These are phyloP conservation scores for Pangasianodon gigas DNA, from an alignment of 2,113 vertebrate species.

Conservation along the genomic window DNA sequence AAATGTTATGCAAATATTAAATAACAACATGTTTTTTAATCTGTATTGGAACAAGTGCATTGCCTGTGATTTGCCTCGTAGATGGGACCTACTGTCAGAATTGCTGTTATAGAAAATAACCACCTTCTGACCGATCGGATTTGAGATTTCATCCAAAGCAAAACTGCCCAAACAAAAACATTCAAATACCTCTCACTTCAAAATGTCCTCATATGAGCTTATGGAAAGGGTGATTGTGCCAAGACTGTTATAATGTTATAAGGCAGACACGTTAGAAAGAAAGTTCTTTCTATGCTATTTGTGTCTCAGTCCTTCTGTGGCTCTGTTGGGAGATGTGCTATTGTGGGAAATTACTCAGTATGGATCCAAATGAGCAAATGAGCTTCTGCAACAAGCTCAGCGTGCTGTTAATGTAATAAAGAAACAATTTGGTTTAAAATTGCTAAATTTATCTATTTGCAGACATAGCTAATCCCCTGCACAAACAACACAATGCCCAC, in stretches of 20 bases:
- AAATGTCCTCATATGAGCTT: not conserved
- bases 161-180: not conserved
- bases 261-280: not conserved
- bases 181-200: not conserved
- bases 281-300: not conserved
- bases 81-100: not conserved
- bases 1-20: not conserved
- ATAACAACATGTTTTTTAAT: not conserved
- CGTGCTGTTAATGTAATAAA: conserved; percentile 25
- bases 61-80: not conserved
- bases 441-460: conserved; percentile 15
- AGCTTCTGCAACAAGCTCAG: conserved; percentile 5
- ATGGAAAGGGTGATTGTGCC: not conserved
- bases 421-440: conserved; percentile 26
- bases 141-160: not conserved
- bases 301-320: not conserved
- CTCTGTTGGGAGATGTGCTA: conserved; percentile 21
- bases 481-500: conserved; percentile 2
- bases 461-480: conserved; percentile 11
- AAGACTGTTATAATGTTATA: not conserved
- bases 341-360: conserved; percentile 27
- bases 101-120: not conserved
- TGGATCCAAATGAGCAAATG: conserved; percentile 13
- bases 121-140: not conserved
- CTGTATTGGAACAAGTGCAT: not conserved